Evolutionary conservation across 2,113 vertebrate genomes (phyloP).

Genomic region (Lepus europaeus): DNA sequence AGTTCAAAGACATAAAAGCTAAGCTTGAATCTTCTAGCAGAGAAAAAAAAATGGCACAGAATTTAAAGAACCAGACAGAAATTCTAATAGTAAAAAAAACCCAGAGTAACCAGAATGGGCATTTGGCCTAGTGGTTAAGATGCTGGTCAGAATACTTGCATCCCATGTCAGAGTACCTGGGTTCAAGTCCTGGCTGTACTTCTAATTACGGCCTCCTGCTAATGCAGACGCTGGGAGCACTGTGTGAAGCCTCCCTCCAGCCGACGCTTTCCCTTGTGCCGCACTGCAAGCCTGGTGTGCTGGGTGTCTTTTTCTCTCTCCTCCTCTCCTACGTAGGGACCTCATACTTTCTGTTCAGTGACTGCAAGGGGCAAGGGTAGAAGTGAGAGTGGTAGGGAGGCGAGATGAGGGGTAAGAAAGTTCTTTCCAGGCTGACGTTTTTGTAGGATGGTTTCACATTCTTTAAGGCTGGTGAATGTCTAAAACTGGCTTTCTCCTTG

Average conservation of each 20-base stretch:
- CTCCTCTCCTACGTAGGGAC: not conserved
- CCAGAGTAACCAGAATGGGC: not conserved
- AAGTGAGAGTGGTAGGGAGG: not conserved
- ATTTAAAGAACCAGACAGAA: conserved; percentile 38
- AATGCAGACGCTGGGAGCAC: not conserved
- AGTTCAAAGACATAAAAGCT: conserved; percentile 40
- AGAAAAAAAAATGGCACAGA: not conserved
- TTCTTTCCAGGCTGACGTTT: not conserved
- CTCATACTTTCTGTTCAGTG: not conserved
- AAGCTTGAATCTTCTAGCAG: conserved; percentile 46
- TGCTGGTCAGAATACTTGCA: too few species aligned
- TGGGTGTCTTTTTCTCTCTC: not conserved
- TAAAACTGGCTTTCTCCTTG: not conserved
- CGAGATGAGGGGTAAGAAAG: not conserved
- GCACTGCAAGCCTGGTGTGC: not conserved
- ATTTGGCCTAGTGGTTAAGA: too few species aligned
- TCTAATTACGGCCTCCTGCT: too few species aligned
- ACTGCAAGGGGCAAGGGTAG: not conserved
- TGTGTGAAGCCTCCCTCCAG: not conserved
- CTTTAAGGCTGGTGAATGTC: not conserved
- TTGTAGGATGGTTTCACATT: not conserved
- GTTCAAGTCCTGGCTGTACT: too few species aligned
- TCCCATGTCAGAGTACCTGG: too few species aligned
- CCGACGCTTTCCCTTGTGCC: not conserved
- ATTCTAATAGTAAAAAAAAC: conserved; percentile 57